Percentiles rank a stretch among this genome's conserved stretches.
phyloP scores from a whole-genome alignment of 2,113 vertebrate species.

The Gnathonemus echidnorhynchus region DNA sequence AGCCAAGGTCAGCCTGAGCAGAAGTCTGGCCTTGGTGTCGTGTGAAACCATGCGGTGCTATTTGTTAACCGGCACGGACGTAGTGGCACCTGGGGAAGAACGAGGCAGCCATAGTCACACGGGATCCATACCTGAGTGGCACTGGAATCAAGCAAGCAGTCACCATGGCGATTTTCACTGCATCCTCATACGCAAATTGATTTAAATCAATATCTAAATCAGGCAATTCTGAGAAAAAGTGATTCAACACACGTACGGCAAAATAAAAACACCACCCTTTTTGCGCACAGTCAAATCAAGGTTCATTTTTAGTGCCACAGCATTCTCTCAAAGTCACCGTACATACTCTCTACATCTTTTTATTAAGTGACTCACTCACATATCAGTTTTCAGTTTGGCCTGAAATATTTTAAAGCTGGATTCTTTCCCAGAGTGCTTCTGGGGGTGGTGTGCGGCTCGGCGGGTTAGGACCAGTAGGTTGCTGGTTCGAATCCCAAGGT shows the following conservation, averaged over 20 bases:
- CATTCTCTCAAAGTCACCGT: background rate
- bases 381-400: background rate
- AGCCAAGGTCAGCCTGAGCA: background rate
- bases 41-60: background rate
- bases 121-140: background rate
- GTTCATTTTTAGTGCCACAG: background rate
- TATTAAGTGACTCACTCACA: background rate
- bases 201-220: background rate
- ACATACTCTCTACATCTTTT: background rate
- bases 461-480: background rate
- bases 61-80: background rate
- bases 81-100: background rate
- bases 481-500: background rate
- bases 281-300: background rate
- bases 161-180: background rate
- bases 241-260: background rate
- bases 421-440: background rate
- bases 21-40: background rate
- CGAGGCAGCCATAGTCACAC: background rate
- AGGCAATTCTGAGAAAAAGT: background rate
- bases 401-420: conserved; percentile 4
- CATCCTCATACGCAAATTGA: background rate
- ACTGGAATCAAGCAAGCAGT: background rate
- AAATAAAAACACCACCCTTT: background rate
- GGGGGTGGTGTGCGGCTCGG: background rate